A percentile compares a stretch with the other conserved stretches of the same genome.
These are phyloP conservation scores for Apodemia duryi DNA, from an alignment of 2,888 invertebrate genomes.

Conservation along the genomic window DNA sequence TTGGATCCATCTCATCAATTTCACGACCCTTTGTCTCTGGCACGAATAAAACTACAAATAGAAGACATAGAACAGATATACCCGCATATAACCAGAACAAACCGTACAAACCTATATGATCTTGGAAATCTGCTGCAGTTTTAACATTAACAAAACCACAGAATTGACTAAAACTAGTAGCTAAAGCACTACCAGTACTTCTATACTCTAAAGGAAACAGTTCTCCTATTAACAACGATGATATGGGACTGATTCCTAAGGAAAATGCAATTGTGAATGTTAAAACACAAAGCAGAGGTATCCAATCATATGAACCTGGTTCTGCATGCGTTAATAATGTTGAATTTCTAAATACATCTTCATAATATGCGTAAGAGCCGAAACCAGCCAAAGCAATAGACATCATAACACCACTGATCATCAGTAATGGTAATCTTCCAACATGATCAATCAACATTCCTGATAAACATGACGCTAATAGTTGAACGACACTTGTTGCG, in stretches of 20 bases:
- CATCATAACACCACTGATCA: slow-evolving; percentile 91
- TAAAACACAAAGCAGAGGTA: slow-evolving; percentile 89
- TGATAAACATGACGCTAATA: slow-evolving; percentile 88
- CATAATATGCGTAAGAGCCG: slow-evolving; percentile 91
- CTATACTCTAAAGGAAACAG: slow-evolving; percentile 85
- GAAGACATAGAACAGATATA: slow-evolving; percentile 87
- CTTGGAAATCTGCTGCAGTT: slow-evolving; percentile 88
- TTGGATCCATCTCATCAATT: slow-evolving; percentile 91
- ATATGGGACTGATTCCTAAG: slow-evolving; percentile 87
- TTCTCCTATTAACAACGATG: slow-evolving; percentile 85
- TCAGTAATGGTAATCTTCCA: slow-evolving; percentile 89
- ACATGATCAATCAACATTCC: slow-evolving; percentile 91
- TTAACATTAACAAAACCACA: slow-evolving; percentile 92
- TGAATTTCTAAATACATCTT: slow-evolving; percentile 75
- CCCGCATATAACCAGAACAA: slow-evolving; percentile 93
- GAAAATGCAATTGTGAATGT: slow-evolving; percentile 91
- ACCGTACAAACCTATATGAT: slow-evolving; percentile 86
- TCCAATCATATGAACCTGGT: slow-evolving; percentile 85
- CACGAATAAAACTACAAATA: slow-evolving; percentile 90
- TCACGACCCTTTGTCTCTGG: slow-evolving; percentile 95
- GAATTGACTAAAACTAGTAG: slow-evolving; percentile 91
- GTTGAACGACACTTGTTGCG: slow-evolving; percentile 89
- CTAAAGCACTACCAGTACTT: slow-evolving; percentile 84
- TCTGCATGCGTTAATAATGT: slow-evolving; percentile 52
- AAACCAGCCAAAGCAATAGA: slow-evolving; percentile 90